phyloP scores from a whole-genome alignment of 2,797 vertebrate species.

The Megaceryle alcyon region DNA sequence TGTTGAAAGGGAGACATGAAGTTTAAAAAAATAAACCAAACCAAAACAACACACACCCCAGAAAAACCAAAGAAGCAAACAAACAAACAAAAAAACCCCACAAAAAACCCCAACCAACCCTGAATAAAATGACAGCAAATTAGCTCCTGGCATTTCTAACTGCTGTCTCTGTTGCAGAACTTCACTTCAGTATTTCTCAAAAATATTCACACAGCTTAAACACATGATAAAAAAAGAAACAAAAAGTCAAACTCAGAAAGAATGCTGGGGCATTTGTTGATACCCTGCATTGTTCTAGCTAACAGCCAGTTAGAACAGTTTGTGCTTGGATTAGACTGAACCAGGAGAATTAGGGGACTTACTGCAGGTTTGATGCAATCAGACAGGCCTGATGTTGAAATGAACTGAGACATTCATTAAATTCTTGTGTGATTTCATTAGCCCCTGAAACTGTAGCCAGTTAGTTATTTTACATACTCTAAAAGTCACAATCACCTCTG shows the following conservation, averaged over 20 bases:
- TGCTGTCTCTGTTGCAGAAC: neutral
- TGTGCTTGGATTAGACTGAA: neutral
- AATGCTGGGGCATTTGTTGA: accelerated
- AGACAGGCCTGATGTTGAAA: neutral
- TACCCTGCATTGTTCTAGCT: accelerated
- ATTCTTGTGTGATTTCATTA: neutral
- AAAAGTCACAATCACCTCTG: neutral
- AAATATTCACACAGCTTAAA: neutral
- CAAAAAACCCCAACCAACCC: neutral
- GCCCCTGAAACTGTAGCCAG: neutral
- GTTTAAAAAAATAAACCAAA: neutral
- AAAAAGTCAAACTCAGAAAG: neutral
- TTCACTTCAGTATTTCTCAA: neutral
- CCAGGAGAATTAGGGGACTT: neutral
- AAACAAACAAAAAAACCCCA: too few relatives aligned
- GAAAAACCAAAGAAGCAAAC: too few relatives aligned
- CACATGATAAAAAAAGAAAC: neutral
- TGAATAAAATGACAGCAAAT: neutral
- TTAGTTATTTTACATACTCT: too few relatives aligned
- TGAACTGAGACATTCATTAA: accelerated
- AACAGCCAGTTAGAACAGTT: neutral
- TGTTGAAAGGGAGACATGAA: neutral
- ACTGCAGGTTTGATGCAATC: accelerated
- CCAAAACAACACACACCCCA: too few relatives aligned
- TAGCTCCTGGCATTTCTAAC: neutral